Percentiles rank a stretch among this genome's conserved stretches.
phyloP scores from a whole-genome alignment of 2,113 vertebrate species.

The Corythornis madagascariensis region DNA sequence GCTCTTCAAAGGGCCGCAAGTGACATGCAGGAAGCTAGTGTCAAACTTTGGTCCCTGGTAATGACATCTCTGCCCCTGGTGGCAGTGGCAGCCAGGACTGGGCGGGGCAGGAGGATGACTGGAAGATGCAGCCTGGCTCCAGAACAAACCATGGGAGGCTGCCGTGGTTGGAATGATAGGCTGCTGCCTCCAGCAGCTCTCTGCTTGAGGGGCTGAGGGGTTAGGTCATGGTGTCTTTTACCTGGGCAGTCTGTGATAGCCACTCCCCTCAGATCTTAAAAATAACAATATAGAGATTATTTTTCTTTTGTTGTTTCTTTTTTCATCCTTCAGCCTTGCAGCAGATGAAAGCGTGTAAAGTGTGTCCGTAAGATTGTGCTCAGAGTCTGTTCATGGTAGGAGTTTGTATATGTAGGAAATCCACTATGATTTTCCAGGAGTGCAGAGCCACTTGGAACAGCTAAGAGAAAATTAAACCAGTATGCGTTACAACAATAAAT shows the following conservation, averaged over 20 bases:
- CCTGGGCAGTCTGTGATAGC: not conserved
- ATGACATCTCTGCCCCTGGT: accelerated
- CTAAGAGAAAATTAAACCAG: not conserved
- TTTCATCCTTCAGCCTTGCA: not conserved
- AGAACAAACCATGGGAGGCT: accelerated
- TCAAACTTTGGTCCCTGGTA: not conserved
- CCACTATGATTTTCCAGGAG: not conserved
- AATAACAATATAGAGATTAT: not conserved
- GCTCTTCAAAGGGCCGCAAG: not conserved
- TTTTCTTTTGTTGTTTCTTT: not conserved
- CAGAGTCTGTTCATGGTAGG: not conserved
- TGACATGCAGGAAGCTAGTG: not conserved
- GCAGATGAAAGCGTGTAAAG: not conserved
- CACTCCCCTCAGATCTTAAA: not conserved
- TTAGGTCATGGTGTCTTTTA: not conserved
- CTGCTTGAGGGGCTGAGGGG: not conserved
- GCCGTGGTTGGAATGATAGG: accelerated
- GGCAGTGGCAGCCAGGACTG: not conserved
- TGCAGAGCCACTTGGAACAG: not conserved
- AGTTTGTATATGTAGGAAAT: not conserved
- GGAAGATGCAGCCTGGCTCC: not conserved
- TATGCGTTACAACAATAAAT: not conserved
- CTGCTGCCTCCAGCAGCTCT: not conserved
- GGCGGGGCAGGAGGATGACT: not conserved
- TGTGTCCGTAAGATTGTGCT: not conserved